Base-by-base conservation (phyloP, 2,888 invertebrate genomes). In the Ennomos quercinarius region DNA sequence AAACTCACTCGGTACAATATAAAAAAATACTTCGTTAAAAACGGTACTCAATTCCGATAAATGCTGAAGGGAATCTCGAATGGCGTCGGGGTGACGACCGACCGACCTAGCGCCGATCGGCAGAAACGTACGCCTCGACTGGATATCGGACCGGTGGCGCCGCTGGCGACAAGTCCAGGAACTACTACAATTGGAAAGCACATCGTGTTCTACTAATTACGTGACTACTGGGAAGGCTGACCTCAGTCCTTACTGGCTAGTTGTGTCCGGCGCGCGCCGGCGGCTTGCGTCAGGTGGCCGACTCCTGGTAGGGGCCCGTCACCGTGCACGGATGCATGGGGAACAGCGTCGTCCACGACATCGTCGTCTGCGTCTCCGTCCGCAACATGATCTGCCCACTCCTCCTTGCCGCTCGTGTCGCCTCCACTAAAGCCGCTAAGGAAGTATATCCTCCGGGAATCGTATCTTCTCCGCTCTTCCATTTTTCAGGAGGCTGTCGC, bases 241-340 rank as follows among this genome's bases (percentile, higher is more conserved):
- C 27, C 27, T 27, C 37, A 34, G 72, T 81, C 72, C 80, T 81
- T 78, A 81, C 71, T 68, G 64, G 75, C 81, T 83, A 83, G 55
- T 73, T 78, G 63, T 57, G 75, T 27, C 27, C 66, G 67, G 70
- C 59, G 60, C 42, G 51, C 45, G 66, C 67, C 65, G 73, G 74
- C 71, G 82, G 80, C 80, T 81, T 78, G 76, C 83, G 93, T 93
- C 93, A 93, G 82, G 93, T 89, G 83, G 80, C 87, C 61, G 93
- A 89, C 78, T 96, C 96, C 85, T 96, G 96, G 89, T 97, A 97
- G 61, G 97, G 96, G 68, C 97, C 97, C 66, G 97, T 96, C 76
- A 97, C 96, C 86, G 96, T 95, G 91, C 97, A 97, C 45, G 96
- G 96, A 84, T 96, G 96, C 96, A 96, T 97, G 61, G 97, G 97